Percentiles rank a stretch among this genome's conserved stretches.
phyloP scores from a whole-genome alignment of 2,888 invertebrate genomes.

The Alloscopus bannaensis region DNA sequence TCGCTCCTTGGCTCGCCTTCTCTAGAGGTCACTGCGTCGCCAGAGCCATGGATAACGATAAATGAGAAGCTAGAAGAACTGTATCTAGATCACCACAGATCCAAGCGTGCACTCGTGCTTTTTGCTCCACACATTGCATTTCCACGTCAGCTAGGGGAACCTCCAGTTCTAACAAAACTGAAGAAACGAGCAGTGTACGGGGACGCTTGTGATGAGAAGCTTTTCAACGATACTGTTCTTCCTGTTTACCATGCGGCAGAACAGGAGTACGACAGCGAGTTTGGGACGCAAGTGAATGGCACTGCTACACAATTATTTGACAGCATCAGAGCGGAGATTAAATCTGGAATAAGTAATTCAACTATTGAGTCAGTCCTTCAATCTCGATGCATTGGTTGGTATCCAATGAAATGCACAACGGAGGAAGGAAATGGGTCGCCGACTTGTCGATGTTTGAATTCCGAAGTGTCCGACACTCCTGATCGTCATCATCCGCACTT shows the following conservation, averaged over 20 bases:
- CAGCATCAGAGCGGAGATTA: too few species aligned
- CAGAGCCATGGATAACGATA: too few species aligned
- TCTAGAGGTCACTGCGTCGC: too few species aligned
- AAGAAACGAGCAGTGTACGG: neutral
- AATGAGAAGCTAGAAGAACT: too few species aligned
- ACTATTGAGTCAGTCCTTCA: neutral
- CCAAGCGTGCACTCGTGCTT: neutral
- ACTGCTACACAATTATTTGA: neutral
- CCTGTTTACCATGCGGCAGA: conserved; percentile 11
- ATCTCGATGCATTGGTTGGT: neutral
- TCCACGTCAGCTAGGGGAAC: neutral
- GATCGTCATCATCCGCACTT: conserved; percentile 1
- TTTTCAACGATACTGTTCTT: neutral
- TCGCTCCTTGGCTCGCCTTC: too few species aligned
- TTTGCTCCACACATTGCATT: conserved; percentile 13
- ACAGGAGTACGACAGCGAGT: neutral
- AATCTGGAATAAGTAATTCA: neutral
- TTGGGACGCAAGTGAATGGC: neutral
- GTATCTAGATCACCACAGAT: too few species aligned
- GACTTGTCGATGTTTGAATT: conserved; percentile 6
- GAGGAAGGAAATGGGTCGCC: neutral
- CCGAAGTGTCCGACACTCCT: neutral
- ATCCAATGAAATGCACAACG: neutral
- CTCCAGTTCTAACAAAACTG: too few species aligned
- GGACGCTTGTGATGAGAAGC: neutral